Conservation (phyloP, 2,888 invertebrate genomes). For the Tupiocoris notatus region DNA sequence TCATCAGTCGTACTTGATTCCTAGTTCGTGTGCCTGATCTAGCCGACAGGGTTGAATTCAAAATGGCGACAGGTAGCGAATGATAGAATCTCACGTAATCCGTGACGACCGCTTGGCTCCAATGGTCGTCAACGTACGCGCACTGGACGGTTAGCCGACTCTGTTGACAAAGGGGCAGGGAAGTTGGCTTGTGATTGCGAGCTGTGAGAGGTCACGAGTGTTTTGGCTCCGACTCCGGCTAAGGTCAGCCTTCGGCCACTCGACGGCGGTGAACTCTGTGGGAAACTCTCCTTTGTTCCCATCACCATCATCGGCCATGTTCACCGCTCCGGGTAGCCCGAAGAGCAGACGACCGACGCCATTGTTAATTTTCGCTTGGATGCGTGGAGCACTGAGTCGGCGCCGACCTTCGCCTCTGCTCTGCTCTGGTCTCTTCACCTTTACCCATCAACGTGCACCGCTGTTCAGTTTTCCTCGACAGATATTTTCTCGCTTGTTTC, state of each 20-base stretch:
- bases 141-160: neutral
- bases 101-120: neutral
- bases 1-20: too few species aligned
- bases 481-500: too few species aligned
- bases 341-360: too few species aligned
- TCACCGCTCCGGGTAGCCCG: neutral
- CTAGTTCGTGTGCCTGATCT: too few species aligned
- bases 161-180: too few species aligned
- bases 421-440: neutral
- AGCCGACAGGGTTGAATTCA: neutral
- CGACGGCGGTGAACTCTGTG: conserved; percentile 42
- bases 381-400: conserved; percentile 45
- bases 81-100: neutral
- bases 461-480: neutral
- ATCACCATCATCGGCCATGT: conserved; percentile 44
- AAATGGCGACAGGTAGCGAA: neutral
- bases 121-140: neutral
- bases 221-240: conserved; percentile 8
- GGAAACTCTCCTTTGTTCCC: conserved; percentile 46
- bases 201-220: conserved; percentile 36
- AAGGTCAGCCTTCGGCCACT: conserved; percentile 27
- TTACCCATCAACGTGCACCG: neutral
- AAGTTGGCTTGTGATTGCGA: conserved; percentile 34
- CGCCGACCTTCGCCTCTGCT: conserved; percentile 9
- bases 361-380: conserved; percentile 48